A percentile compares a stretch with the other conserved stretches of the same genome.
phyloP scores from a whole-genome alignment of 1,140 invertebrate genomes.

The Cydia amplana region DNA sequence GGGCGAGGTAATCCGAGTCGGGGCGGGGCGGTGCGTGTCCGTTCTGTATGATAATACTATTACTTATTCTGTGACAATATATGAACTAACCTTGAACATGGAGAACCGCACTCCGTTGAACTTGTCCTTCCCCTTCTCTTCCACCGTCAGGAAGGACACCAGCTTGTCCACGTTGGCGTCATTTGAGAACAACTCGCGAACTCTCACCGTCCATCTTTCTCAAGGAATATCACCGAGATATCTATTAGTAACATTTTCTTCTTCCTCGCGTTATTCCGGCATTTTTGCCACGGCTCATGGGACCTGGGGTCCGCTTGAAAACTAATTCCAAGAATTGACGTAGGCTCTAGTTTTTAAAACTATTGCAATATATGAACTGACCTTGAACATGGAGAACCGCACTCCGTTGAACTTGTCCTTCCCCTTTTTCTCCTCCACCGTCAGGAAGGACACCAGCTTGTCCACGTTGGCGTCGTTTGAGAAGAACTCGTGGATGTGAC shows the following conservation, averaged over 20 bases:
- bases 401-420: conserved; percentile 88
- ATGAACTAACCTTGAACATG: conserved; percentile 88
- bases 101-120: conserved; percentile 84
- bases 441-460: conserved; percentile 86
- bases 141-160: conserved; percentile 88
- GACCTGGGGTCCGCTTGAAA: too few relatives aligned
- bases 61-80: too few relatives aligned
- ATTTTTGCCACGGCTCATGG: too few relatives aligned
- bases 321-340: too few relatives aligned
- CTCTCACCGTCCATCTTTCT: conserved; percentile 70
- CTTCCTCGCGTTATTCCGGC: too few relatives aligned
- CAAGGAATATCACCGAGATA: too few relatives aligned
- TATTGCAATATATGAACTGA: conserved; percentile 57
- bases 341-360: too few relatives aligned
- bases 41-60: too few relatives aligned
- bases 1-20: too few relatives aligned
- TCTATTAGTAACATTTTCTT: too few relatives aligned
- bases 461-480: conserved; percentile 84
- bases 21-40: too few relatives aligned
- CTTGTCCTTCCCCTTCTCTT: conserved; percentile 92
- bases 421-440: conserved; percentile 93
- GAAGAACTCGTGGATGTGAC: conserved; percentile 86
- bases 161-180: conserved; percentile 86
- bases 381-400: conserved; percentile 84
- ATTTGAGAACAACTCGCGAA: conserved; percentile 86